Evolutionary conservation across 1,140 invertebrate species (phyloP), one percentile per base, ranked within the genome.

Genomic region (Harlomillsia oculata): DNA sequence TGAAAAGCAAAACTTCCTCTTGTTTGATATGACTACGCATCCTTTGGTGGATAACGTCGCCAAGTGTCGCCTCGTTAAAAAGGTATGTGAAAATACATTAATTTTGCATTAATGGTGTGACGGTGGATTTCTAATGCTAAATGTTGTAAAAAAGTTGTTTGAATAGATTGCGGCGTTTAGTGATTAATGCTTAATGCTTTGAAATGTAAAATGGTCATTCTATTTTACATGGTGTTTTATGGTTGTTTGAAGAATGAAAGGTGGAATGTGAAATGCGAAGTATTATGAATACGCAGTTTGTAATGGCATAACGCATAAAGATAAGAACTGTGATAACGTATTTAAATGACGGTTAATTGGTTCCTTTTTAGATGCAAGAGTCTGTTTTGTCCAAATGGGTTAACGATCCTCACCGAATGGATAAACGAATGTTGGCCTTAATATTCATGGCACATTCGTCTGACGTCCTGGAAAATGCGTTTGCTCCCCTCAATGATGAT

Each of bases 21-120:
- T 99, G 18, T 99, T 99, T 76, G 97, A 99, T 77, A 99, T 99
- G 95, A 99, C 97, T 23, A 99, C 96, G 64, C 97, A 99, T 81
- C 97, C 97, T 32, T 78, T 99, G 36, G 93, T 89, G 49, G 94
- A 99, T 73, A 89, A 89, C 75, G 79, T 85, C 62, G 84, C 91
- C n/a, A 99, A 99, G 78, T 87, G 85, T 65, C 85, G 94, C 66
- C 80, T 99, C 61, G 90, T 99, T 34, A 97, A 97, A 79, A 96
- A 95, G 80, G 87, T 90, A 72, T 66, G 40, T 59, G 6, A 11
- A 14, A n/a, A 39, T 46, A 16, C 2, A 28, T 6, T 45, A 28
- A 20, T 45, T 45, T 18, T 43, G 3, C 4, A 2, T 6, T 32
- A 20, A 30, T 48, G n/a, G 9, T 34, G 36, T 20, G 20, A 8